phyloP scores from a whole-genome alignment of 1,140 invertebrate species.

The Ceratina calcarata region DNA sequence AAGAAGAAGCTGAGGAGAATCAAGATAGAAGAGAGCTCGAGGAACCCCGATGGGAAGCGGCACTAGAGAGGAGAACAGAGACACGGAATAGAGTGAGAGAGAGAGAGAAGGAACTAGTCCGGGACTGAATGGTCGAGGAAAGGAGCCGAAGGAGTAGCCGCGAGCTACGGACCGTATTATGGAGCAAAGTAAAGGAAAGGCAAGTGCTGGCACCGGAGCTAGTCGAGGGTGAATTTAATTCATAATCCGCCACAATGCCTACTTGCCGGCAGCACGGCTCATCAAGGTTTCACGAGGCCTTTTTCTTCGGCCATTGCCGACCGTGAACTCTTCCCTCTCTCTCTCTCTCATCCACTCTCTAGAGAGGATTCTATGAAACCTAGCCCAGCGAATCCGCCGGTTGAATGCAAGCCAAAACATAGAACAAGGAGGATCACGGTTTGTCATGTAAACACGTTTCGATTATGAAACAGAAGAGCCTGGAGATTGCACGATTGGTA shows the following conservation, averaged over 20 bases:
- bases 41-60: neutral
- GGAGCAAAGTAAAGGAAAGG: conserved; percentile 63
- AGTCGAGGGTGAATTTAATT: conserved; percentile 68
- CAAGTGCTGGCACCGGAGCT: conserved; percentile 41
- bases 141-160: conserved; percentile 51
- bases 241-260: conserved; percentile 66
- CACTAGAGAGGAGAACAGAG: too few species aligned
- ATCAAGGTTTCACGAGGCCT: conserved; percentile 65
- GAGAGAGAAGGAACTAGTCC: neutral
- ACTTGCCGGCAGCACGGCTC: conserved; percentile 56
- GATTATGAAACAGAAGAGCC: neutral
- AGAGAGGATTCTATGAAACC: conserved; percentile 22
- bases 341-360: neutral
- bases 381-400: neutral
- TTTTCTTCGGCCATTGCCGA: conserved; percentile 46
- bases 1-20: conserved; percentile 49
- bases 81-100: neutral
- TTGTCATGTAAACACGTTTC: conserved; percentile 35
- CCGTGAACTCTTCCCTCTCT: conserved; percentile 20
- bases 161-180: conserved; percentile 63
- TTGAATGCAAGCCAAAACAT: conserved; percentile 34
- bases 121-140: conserved; percentile 54
- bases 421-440: neutral
- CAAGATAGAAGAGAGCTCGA: conserved; percentile 39
- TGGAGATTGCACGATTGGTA: conserved; percentile 22